These are phyloP conservation scores for Sceliomorpha sp. DNA, from an alignment of 2,888 invertebrate genomes.

Conservation along the genomic window DNA sequence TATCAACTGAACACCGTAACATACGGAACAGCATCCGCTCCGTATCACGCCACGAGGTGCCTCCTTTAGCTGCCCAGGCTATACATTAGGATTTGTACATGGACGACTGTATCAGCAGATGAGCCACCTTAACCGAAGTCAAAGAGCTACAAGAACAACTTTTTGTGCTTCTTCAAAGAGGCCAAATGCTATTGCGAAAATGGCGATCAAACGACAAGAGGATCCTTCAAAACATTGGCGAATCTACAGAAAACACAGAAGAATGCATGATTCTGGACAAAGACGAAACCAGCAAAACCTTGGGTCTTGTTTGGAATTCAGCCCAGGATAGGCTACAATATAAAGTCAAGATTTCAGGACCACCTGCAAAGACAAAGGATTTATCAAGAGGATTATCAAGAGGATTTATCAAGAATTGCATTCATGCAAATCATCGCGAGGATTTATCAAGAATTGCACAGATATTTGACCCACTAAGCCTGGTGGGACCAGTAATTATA, in stretches of 20 bases:
- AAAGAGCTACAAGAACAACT: not conserved
- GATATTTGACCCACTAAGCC: constrained; percentile 47
- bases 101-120: not conserved
- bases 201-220: constrained; percentile 22
- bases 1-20: not conserved
- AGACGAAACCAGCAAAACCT: constrained; percentile 33
- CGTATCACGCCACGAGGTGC: not conserved
- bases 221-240: not conserved
- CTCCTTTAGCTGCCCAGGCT: not conserved
- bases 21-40: no score
- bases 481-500: constrained; percentile 37
- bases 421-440: no score
- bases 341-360: constrained; percentile 11
- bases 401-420: no score
- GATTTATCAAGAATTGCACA: constrained; percentile 35
- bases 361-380: constrained; percentile 10
- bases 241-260: not conserved
- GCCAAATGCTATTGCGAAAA: not conserved
- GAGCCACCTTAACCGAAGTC: not conserved
- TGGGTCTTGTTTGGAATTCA: constrained; percentile 40
- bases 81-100: not conserved
- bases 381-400: no score
- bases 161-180: not conserved
- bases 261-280: constrained; percentile 10
- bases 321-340: constrained; percentile 32